A percentile compares a stretch with the other conserved stretches of the same genome.
phyloP scores from a whole-genome alignment of 1,140 invertebrate species.

The Halesus radiatus region DNA sequence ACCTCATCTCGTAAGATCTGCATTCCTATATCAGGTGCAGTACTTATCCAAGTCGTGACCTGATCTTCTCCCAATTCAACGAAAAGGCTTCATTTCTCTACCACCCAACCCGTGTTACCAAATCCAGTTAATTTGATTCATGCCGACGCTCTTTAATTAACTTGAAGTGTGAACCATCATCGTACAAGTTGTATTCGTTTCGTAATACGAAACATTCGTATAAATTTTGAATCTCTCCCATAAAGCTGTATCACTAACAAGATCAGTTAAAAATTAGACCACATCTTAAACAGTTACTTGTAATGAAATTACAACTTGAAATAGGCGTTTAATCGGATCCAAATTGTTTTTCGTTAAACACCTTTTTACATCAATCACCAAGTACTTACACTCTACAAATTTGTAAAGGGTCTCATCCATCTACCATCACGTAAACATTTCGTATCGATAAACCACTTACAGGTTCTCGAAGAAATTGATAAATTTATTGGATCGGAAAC shows the following conservation, averaged over 20 bases:
- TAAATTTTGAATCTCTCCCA: neutral
- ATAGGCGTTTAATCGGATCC: too few relatives aligned
- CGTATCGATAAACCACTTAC: too few relatives aligned
- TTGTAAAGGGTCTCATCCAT: too few relatives aligned
- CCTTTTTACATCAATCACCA: too few relatives aligned
- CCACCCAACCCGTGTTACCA: constrained; percentile 6
- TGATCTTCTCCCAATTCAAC: constrained; percentile 24
- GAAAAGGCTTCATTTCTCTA: neutral
- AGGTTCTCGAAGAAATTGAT: too few relatives aligned
- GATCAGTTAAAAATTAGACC: constrained; percentile 18
- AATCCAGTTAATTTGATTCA: constrained; percentile 26
- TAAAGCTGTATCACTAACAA: constrained; percentile 9
- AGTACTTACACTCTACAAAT: too few relatives aligned
- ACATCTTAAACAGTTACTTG: neutral
- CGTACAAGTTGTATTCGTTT: constrained; percentile 9
- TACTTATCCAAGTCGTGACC: constrained; percentile 26
- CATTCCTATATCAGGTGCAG: constrained; percentile 29
- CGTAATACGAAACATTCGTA: constrained; percentile 24
- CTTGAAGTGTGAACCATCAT: constrained; percentile 13
- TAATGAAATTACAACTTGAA: neutral
- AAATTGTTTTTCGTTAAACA: too few relatives aligned
- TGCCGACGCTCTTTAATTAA: constrained; percentile 32
- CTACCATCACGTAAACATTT: too few relatives aligned
- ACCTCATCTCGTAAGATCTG: constrained; percentile 7
- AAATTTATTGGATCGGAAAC: too few relatives aligned